A percentile compares a stretch with the other conserved stretches of the same genome.
Evolutionary conservation across 2,113 vertebrate genomes (phyloP).

Genomic region (Heliornis fulica): DNA sequence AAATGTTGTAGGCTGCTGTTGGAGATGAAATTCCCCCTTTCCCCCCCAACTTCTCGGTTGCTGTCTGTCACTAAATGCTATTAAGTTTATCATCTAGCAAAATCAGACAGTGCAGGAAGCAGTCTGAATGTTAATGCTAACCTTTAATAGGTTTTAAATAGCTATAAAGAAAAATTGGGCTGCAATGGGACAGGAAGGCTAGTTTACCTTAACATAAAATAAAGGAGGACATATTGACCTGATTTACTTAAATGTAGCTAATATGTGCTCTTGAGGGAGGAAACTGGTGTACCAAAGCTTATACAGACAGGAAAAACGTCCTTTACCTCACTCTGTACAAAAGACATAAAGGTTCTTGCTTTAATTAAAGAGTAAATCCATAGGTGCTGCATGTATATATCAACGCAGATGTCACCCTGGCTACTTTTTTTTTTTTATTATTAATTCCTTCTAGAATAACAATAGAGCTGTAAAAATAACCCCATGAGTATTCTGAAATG

Average conservation of each 20-base stretch:
- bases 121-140: constrained; percentile 38
- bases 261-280: constrained; percentile 53
- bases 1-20: neutral
- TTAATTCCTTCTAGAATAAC: neutral
- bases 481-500: neutral
- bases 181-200: constrained; percentile 44
- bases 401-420: neutral
- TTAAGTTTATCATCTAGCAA: constrained; percentile 58
- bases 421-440: neutral
- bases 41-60: neutral
- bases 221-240: constrained; percentile 35
- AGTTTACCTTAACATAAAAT: constrained; percentile 64
- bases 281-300: constrained; percentile 33
- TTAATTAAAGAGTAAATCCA: constrained; percentile 27
- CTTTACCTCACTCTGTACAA: constrained; percentile 29
- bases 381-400: neutral
- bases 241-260: constrained; percentile 56
- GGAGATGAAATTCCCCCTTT: neutral
- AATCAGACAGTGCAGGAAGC: constrained; percentile 49
- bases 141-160: constrained; percentile 55
- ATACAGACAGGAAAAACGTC: constrained; percentile 24
- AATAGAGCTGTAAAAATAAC: neutral
- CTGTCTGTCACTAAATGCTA: constrained; percentile 34
- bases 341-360: neutral
- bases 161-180: constrained; percentile 29